Percentiles rank a stretch among this genome's conserved stretches.
Conservation (phyloP, 2,888 invertebrate species). For the Cenopis cana region DNA sequence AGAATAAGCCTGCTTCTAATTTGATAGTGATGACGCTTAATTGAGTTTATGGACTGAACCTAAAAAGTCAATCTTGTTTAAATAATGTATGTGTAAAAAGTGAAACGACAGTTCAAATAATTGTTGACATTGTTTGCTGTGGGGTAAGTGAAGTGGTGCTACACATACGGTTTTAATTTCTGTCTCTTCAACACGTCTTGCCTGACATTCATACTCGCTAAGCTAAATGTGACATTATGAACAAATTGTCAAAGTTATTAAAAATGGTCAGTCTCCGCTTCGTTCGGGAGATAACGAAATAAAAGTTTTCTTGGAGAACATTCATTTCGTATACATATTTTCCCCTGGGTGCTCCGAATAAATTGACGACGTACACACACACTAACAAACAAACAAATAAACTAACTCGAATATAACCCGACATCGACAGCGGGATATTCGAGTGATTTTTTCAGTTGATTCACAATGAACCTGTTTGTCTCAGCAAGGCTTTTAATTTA, state of each 20-base stretch:
- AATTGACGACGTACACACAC: constrained; percentile 61
- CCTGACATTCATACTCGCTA: constrained; percentile 12
- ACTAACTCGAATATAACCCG: constrained; percentile 52
- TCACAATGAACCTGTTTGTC: constrained; percentile 53
- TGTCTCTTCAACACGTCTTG: constrained; percentile 9
- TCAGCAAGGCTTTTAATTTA: constrained; percentile 49
- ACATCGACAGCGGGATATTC: constrained; percentile 55
- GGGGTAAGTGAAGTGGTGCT: constrained; percentile 62
- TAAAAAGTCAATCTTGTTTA: constrained; percentile 23
- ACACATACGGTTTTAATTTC: constrained; percentile 26
- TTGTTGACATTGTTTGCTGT: constrained; percentile 65
- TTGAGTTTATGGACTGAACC: constrained; percentile 18
- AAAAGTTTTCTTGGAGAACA: constrained; percentile 56
- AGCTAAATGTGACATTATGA: constrained; percentile 2
- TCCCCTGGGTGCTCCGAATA: constrained; percentile 51
- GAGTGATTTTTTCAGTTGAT: constrained; percentile 58
- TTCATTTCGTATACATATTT: constrained; percentile 51
- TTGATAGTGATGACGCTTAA: constrained; percentile 26
- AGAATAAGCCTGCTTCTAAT: constrained; percentile 16
- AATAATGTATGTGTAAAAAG: constrained; percentile 23
- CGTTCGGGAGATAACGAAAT: constrained; percentile 61
- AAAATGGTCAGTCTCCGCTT: constrained; percentile 43
- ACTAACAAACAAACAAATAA: too few relatives aligned
- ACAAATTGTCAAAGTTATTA: not conserved
- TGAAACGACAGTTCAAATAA: constrained; percentile 57